phyloP scores from a whole-genome alignment of 1,140 invertebrate genomes.

The Macrobrachium rosenbergii region DNA sequence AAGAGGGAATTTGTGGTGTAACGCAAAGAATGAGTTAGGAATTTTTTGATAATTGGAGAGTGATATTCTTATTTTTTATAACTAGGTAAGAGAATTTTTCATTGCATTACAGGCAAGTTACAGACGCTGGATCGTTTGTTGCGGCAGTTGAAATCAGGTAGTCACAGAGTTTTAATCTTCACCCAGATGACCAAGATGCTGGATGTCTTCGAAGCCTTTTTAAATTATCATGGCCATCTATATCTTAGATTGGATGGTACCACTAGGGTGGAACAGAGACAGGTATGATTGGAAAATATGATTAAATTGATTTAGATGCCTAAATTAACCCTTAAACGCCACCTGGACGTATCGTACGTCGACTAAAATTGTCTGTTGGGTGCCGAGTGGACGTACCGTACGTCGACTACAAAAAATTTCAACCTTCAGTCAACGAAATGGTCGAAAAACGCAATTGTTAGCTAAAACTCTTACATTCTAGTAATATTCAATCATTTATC shows the following conservation, averaged over 20 bases:
- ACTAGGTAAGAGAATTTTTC: too few relatives aligned
- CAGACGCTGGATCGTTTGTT: slow-evolving; percentile 86
- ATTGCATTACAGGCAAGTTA: slow-evolving; percentile 73
- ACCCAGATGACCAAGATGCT: slow-evolving; percentile 99
- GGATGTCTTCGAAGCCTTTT: slow-evolving; percentile 97
- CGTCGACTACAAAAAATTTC: too few relatives aligned
- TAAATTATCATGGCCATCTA: slow-evolving; percentile 96
- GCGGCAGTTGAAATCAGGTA: slow-evolving; percentile 84
- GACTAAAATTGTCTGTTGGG: too few relatives aligned
- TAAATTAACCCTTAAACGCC: too few relatives aligned
- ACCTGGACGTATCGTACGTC: too few relatives aligned
- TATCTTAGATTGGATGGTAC: slow-evolving; percentile 97
- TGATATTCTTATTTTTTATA: slow-evolving; percentile 24
- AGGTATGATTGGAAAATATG: slow-evolving; percentile 73
- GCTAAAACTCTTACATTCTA: too few relatives aligned
- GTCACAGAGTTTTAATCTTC: slow-evolving; percentile 96
- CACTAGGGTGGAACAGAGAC: slow-evolving; percentile 95
- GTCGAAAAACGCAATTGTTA: too few relatives aligned
- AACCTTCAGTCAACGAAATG: too few relatives aligned
- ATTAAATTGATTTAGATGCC: neutral
- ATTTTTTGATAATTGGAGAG: neutral
- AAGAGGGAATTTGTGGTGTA: neutral
- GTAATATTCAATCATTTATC: too few relatives aligned
- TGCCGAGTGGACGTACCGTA: too few relatives aligned
- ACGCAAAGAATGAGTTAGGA: neutral